Evolutionary conservation across 2,113 vertebrate genomes (phyloP).

Genomic region (Nycticryphes semicollaris): DNA sequence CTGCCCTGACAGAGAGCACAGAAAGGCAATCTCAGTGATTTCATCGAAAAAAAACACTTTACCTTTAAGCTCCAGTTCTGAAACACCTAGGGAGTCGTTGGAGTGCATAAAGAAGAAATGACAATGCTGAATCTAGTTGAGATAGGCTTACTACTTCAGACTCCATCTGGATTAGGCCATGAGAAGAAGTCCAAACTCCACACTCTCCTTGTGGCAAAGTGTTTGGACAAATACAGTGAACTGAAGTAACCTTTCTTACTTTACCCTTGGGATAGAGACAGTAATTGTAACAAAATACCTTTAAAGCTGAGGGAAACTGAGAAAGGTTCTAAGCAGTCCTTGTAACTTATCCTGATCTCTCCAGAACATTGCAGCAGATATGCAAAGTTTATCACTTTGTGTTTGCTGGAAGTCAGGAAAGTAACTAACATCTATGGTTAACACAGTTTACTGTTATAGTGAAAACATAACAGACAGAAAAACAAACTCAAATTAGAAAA

Average conservation of each 20-base stretch:
- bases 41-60: background rate
- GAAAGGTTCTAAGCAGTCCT: background rate
- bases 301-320: background rate
- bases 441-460: background rate
- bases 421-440: background rate
- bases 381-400: background rate
- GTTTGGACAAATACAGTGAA: background rate
- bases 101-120: background rate
- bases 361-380: background rate
- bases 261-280: background rate
- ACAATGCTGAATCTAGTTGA: background rate
- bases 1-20: background rate
- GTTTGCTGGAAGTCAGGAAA: background rate
- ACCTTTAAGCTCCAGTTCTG: background rate
- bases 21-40: background rate
- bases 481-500: background rate
- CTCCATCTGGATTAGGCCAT: background rate
- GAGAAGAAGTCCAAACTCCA: background rate
- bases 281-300: background rate
- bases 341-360: background rate
- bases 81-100: background rate
- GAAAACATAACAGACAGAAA: background rate
- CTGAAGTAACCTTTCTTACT: background rate
- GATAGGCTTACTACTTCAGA: background rate
- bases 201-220: background rate